Evolutionary conservation across 2,888 invertebrate species (phyloP).

Genomic region (Ectemnius lituratus): DNA sequence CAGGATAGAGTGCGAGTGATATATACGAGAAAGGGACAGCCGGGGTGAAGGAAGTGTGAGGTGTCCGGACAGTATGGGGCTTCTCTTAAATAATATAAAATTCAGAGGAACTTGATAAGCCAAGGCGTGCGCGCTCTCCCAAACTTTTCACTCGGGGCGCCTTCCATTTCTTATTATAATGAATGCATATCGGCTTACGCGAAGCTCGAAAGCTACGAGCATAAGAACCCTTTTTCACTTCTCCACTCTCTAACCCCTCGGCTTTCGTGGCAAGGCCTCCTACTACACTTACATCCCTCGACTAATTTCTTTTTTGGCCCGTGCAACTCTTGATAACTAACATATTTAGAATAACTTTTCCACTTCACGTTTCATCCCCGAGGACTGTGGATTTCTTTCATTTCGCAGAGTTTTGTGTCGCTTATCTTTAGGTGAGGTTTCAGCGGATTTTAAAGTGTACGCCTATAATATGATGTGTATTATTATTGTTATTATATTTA

Average conservation of each 20-base stretch:
- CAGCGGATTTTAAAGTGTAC: no score
- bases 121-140: conserved; percentile 57
- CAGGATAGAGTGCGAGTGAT: conserved; percentile 35
- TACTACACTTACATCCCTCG: not conserved
- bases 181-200: conserved; percentile 78
- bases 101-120: conserved; percentile 76
- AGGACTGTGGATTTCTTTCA: no score
- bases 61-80: conserved; percentile 53
- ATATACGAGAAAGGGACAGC: conserved; percentile 22
- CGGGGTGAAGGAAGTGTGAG: conserved; percentile 33
- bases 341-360: no score
- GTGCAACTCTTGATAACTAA: not conserved
- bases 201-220: conserved; percentile 63
- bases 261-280: not conserved
- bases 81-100: conserved; percentile 77
- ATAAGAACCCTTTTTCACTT: conserved; percentile 70
- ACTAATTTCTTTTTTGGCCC: not conserved
- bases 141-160: conserved; percentile 64
- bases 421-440: no score
- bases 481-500: no score
- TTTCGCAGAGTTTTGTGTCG: no score
- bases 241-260: conserved; percentile 25
- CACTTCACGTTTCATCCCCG: no score
- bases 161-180: conserved; percentile 77
- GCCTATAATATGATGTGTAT: no score